phyloP scores from a whole-genome alignment of 2,888 invertebrate genomes.

The Alloscopus bannaensis region DNA sequence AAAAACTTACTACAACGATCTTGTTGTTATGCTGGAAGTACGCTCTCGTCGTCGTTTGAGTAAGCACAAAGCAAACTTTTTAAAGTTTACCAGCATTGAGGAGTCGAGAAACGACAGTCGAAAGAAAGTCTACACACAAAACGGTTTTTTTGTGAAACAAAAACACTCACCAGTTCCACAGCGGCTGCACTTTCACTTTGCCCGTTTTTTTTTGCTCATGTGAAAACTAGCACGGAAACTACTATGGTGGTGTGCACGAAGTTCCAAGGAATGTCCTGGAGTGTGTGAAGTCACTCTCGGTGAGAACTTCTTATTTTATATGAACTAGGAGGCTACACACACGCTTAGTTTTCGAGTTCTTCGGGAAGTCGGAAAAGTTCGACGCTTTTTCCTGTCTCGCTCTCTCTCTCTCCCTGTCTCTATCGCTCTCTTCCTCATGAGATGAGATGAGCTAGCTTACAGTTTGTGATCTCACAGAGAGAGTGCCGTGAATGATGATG shows the following conservation, averaged over 20 bases:
- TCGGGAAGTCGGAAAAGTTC: conserved; percentile 58
- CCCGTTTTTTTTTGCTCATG: too few relatives aligned
- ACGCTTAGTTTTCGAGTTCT: conserved; percentile 9
- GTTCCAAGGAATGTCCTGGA: conserved; percentile 43
- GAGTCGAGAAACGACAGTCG: too few relatives aligned
- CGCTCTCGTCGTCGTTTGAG: background rate
- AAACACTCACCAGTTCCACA: background rate
- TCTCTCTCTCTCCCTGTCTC: too few relatives aligned
- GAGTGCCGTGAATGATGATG: background rate
- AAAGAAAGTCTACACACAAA: conserved; percentile 22
- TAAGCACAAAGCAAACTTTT: too few relatives aligned
- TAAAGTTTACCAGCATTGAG: too few relatives aligned
- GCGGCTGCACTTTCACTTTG: conserved; percentile 42
- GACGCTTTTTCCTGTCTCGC: conserved; percentile 34
- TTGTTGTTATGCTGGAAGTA: background rate
- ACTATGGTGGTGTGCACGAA: conserved; percentile 8
- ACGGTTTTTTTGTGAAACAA: background rate
- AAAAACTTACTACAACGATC: background rate
- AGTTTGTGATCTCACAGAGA: background rate
- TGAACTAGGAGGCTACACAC: conserved; percentile 28
- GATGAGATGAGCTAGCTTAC: conserved; percentile 27
- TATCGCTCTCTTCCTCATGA: conserved; percentile 27
- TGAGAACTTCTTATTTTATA: conserved; percentile 45
- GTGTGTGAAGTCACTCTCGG: conserved; percentile 45
- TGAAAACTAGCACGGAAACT: background rate